Base-by-base conservation (phyloP, 2,797 vertebrate genomes). In the Esox lucius region DNA sequence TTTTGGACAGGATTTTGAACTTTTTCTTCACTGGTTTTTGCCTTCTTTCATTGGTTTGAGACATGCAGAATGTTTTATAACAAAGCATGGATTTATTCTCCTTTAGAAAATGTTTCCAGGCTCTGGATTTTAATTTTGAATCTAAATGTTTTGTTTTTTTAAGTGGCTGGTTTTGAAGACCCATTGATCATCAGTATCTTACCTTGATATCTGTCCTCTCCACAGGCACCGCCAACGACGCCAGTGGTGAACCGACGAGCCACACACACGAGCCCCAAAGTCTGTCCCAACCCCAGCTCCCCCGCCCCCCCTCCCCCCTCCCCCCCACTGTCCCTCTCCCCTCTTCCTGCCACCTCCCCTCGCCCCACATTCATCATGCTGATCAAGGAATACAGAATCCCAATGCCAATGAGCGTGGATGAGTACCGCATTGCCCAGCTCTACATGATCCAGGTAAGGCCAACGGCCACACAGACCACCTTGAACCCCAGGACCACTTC, bases 391-490 rank as follows among this genome's bases (percentile, higher is more conserved):
- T 98, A 98, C 84, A 96, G 95, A 59, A 98, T 98, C 89, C 96
- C 97, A 79, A 96, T 98, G 87, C 97, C 97, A 0, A 95, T 99
- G 96, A 99, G 97, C 12, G 96, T 99, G 95, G 98, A 98, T 72
- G 98, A 99, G 86, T 99, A 99, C 92, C 96, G 98, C 82, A 98
- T 99, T 11, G 98, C 98, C 1, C 98, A 99, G 94, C 96, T 99
- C 74, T 99, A 99, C 89, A 99, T 99, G 98, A 99, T 99, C 66
- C 98, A 99, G 97, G 97, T 98, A 86, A 91, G 94, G 35, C 74
- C 73, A 7, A 67, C 42, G n/a, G 15, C 19, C 31, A 2, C 61
- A 22, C 24, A 16, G 8, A 39, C 42, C 39, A 49, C 39, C 12
- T 13, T 22, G 15, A 13, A 49, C 39, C 12, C 22, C 12, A 15